Evolutionary conservation across 2,797 vertebrate genomes (phyloP).

Genomic region (Sternotherus odoratus): DNA sequence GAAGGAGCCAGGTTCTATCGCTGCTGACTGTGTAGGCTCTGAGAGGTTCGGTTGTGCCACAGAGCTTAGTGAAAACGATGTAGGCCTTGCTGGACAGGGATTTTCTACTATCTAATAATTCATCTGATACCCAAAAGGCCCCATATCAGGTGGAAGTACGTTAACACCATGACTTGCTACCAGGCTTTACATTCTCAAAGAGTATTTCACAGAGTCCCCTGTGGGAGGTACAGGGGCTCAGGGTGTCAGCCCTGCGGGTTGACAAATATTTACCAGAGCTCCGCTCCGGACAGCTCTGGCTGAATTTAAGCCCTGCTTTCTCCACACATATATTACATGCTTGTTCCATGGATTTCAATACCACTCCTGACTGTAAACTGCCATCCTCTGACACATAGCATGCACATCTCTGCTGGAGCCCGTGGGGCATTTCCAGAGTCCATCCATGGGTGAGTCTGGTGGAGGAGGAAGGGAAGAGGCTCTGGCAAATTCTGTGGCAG

Average conservation of each 20-base stretch:
- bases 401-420: not conserved
- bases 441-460: not conserved
- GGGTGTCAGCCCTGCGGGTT: too few species aligned
- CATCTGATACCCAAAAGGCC: not conserved
- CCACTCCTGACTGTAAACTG: not conserved
- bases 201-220: too few species aligned
- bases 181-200: too few species aligned
- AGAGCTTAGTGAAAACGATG: not conserved
- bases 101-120: not conserved
- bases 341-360: not conserved
- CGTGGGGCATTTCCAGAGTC: not conserved
- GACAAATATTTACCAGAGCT: too few species aligned
- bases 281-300: too few species aligned
- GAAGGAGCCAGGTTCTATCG: not conserved
- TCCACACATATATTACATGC: accelerated
- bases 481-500: not conserved
- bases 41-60: not conserved
- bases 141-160: not conserved
- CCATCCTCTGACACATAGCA: not conserved
- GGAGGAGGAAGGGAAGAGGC: not conserved
- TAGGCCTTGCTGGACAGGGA: not conserved
- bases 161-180: not conserved
- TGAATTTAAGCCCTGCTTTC: not conserved
- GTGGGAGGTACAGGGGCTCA: too few species aligned
- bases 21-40: not conserved